Evolutionary conservation across 2,888 invertebrate genomes (phyloP), one percentile per base, ranked within the genome.

Genomic region (Gasteruption jaculator): DNA sequence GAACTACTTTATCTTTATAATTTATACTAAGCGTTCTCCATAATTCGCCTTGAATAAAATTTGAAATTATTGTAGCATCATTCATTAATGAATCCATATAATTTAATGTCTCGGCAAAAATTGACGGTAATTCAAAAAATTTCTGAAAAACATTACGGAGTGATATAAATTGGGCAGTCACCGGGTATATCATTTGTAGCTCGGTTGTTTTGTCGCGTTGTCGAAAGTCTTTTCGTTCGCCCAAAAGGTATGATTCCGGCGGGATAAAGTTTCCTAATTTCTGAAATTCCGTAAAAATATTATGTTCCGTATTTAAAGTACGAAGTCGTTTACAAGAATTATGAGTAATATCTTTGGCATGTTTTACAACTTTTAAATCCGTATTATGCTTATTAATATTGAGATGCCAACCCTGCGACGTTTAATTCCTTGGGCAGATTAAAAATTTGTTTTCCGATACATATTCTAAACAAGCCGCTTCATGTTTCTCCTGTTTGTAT

Each of bases 121-220:
- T 19, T 11, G 20, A 10, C 2, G 46, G 45, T 10, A 44, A 20
- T 34, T 49, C 46, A 31, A 48, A 43, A 27, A 38, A 46, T 24
- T 30, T 38, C 34, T 44, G 22, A 2, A 46, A 30, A 4, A 44
- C 44, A 5, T 16, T 3, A 11, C 46, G 30, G 21, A 49, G 21
- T n/a, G 37, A n/a, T n/a, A 49, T 44, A 10, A 44, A 41, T 43
- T 43, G 38, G 4, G 41, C 46, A 39, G 36, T 41, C 7, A 48
- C 41, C 18, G 43, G 37, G 18, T n/a, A n/a, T n/a, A 43, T 35
- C 36, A 37, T 47, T 16, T 38, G 30, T 20, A 43, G 22, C 16
- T 37, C 20, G 8, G 24, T 38, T 5, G 16, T 22, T 5, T 29
- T 37, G 29, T 35, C 12, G 14, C 25, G 14, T 12, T 30, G 18